Conservation (phyloP, 2,888 invertebrate species). For the Nomada flava region DNA sequence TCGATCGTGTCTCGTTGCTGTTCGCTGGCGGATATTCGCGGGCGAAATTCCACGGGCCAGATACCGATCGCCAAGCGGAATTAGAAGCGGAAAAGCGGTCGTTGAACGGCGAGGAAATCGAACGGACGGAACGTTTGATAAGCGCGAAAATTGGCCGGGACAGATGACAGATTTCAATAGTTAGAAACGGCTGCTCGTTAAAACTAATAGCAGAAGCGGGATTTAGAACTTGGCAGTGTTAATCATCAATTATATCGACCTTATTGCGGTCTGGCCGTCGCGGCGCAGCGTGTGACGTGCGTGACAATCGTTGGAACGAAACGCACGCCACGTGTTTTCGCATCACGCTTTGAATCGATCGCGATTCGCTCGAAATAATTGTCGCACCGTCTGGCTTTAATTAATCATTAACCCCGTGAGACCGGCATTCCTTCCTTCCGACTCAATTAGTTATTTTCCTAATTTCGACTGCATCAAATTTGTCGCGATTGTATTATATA, state of each 20-base stretch:
- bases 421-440: constrained; percentile 12
- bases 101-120: constrained; percentile 37
- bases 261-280: constrained; percentile 48
- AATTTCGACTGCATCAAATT: constrained; percentile 3
- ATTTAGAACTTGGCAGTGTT: constrained; percentile 69
- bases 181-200: constrained; percentile 63
- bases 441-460: constrained; percentile 12
- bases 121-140: constrained; percentile 51
- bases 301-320: constrained; percentile 69
- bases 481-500: not conserved
- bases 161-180: constrained; percentile 58
- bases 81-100: constrained; percentile 23
- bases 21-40: not conserved
- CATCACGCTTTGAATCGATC: constrained; percentile 65
- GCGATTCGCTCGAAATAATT: constrained; percentile 63
- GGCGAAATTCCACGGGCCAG: not conserved
- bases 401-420: constrained; percentile 25
- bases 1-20: constrained; percentile 26
- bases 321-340: constrained; percentile 57
- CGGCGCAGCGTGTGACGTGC: constrained; percentile 53
- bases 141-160: constrained; percentile 54
- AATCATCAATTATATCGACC: constrained; percentile 69
- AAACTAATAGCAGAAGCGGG: constrained; percentile 60
- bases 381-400: constrained; percentile 20
- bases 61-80: not conserved